phyloP scores from a whole-genome alignment of 2,888 invertebrate species.

The Rhimphoctona megacephalus region DNA sequence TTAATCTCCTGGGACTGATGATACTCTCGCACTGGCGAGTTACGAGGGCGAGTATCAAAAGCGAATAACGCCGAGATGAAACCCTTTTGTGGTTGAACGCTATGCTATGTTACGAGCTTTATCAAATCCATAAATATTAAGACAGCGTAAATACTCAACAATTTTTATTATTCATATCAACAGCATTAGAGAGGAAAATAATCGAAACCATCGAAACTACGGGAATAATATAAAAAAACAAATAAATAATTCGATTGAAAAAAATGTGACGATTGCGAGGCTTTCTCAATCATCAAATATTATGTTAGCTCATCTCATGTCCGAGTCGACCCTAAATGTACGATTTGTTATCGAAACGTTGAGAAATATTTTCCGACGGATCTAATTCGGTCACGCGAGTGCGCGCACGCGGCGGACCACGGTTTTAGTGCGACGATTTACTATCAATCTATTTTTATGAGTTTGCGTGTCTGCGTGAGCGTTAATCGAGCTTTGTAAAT shows the following conservation, averaged over 20 bases:
- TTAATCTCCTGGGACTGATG: constrained; percentile 48
- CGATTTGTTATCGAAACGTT: constrained; percentile 37
- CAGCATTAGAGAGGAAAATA: not conserved
- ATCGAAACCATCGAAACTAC: not conserved
- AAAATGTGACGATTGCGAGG: not conserved
- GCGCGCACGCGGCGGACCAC: not conserved
- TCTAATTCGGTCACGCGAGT: constrained; percentile 52
- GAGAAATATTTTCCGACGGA: constrained; percentile 38
- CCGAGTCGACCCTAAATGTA: constrained; percentile 7
- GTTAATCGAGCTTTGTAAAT: constrained; percentile 61
- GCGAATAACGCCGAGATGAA: constrained; percentile 74
- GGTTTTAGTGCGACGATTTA: not conserved
- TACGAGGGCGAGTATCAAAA: not conserved
- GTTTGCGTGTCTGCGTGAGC: constrained; percentile 27
- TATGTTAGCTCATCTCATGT: not conserved
- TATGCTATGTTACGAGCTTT: constrained; percentile 81
- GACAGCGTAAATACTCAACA: not conserved
- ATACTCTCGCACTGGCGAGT: constrained; percentile 20
- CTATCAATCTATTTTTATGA: not conserved
- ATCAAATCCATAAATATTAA: constrained; percentile 73
- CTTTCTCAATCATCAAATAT: not conserved
- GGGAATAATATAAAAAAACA: not conserved
- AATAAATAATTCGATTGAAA: not conserved
- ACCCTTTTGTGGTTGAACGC: constrained; percentile 82
- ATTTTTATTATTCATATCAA: not conserved